Percentiles rank a stretch among this genome's conserved stretches.
Conservation (phyloP, 2,113 vertebrate genomes). For the Siphamia tubifer region DNA sequence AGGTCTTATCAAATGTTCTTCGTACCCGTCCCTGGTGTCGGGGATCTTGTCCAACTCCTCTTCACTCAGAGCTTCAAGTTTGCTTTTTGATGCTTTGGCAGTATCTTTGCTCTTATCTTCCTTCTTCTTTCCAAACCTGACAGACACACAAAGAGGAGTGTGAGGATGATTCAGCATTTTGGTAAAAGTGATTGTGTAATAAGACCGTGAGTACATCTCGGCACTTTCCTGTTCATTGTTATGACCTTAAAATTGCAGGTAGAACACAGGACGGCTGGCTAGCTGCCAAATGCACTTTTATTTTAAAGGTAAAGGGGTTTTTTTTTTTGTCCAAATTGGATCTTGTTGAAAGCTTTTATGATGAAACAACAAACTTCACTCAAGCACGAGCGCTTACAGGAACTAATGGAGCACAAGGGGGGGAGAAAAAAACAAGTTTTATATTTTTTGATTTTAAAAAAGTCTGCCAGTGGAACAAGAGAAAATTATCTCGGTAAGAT, state of each 20-base stretch:
- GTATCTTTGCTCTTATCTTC: conserved; percentile 85
- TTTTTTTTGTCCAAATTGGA: not conserved
- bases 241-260: not conserved
- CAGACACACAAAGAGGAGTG: not conserved
- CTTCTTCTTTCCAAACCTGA: conserved; percentile 94
- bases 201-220: not conserved
- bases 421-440: too few relatives aligned
- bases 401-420: conserved; percentile 13
- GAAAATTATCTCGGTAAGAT: too few relatives aligned
- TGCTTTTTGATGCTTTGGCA: conserved; percentile 80
- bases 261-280: not conserved
- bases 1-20: not conserved
- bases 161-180: not conserved
- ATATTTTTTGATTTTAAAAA: too few relatives aligned
- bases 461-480: too few relatives aligned
- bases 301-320: not conserved
- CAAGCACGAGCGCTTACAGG: not conserved
- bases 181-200: not conserved
- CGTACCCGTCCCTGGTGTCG: conserved; percentile 49
- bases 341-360: conserved; percentile 16
- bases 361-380: conserved; percentile 32
- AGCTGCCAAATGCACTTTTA: not conserved
- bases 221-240: not conserved
- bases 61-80: conserved; percentile 78
- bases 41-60: conserved; percentile 87